Evolutionary conservation across 2,888 invertebrate genomes (phyloP), one percentile per base, ranked within the genome.

Genomic region (Drosophila helvetica): DNA sequence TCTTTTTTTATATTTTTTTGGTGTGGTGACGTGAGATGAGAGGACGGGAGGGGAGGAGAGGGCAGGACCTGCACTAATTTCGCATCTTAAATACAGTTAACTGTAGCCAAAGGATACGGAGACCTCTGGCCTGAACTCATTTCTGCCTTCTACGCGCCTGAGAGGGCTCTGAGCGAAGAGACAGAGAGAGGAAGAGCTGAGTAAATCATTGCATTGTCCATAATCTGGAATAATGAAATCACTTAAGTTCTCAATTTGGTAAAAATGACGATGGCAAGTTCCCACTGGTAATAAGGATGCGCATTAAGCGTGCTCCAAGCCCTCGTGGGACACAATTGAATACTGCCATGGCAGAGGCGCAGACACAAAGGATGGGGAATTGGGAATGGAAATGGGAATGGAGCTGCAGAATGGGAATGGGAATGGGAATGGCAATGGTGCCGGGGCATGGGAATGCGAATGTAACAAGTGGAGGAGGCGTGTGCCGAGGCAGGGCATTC

Each of bases 141-240:
- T 38, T 15, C 38, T 15, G 38, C 15, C 38, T n/a, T 12, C 33
- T 4, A 12, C 12, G 33, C 12, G 30, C 18, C 43, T 17, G 18
- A 27, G 19, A 4, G 12, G 19, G 25, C 38, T 27, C n/a, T 12
- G 38, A 50, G 56, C n/a, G 25, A 9, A 52, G 18, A 9, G 19
- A 0, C 25, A n/a, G 18, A 47, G 57, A 33, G 57, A 12, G 27
- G 62, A 50, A 33, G 47, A 68, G 75, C 76, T 70, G 78, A 77
- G 81, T 84, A 84, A 81, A 86, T 85, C 77, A 78, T 84, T 80
- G 84, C 86, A 80, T 86, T 86, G 81, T 86, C 80, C 81, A 81
- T 88, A 89, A 89, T 89, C 84, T 82, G 79, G 77, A 80, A 89
- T 89, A 88, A 89, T 89, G 87, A 88, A 87, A 88, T 87, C 88